Percentiles rank a stretch among this genome's conserved stretches.
Conservation (phyloP, 2,797 vertebrate genomes). For the Melanotaenia maccullochi region DNA sequence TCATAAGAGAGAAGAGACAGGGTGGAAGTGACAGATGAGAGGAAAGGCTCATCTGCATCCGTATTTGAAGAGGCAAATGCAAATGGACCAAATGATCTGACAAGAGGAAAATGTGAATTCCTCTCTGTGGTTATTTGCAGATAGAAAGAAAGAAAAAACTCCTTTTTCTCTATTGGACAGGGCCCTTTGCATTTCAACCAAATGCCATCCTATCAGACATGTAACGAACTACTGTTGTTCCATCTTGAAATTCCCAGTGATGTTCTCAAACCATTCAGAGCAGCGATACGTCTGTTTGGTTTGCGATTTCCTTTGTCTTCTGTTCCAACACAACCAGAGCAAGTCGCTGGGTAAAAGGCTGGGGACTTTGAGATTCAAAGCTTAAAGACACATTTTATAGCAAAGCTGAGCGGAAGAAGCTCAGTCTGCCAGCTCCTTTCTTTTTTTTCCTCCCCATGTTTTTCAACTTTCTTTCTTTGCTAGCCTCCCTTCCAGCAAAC, state of each 20-base stretch:
- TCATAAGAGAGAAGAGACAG: constrained; percentile 63
- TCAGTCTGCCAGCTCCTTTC: constrained; percentile 47
- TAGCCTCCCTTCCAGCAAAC: constrained; percentile 41
- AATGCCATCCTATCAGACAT: constrained; percentile 56
- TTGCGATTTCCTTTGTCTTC: constrained; percentile 57
- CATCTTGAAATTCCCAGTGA: constrained; percentile 54
- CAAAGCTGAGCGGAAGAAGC: constrained; percentile 48
- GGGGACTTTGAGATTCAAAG: constrained; percentile 42
- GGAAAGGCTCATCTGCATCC: constrained; percentile 75
- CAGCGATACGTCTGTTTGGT: constrained; percentile 49
- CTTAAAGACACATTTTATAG: constrained; percentile 58
- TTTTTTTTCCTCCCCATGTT: constrained; percentile 27
- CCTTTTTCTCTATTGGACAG: constrained; percentile 40
- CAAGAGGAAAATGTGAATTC: constrained; percentile 78
- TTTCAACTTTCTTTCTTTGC: constrained; percentile 40
- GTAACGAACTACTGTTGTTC: constrained; percentile 52
- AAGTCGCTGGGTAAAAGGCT: constrained; percentile 48
- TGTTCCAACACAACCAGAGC: constrained; percentile 36
- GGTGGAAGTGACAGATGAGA: constrained; percentile 61
- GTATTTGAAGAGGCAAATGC: constrained; percentile 79
- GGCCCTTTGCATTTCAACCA: constrained; percentile 51
- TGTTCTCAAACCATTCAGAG: constrained; percentile 44
- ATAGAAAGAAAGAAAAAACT: constrained; percentile 31
- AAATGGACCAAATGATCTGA: constrained; percentile 83
- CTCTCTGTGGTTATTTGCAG: constrained; percentile 74